phyloP scores from a whole-genome alignment of 2,888 invertebrate genomes.

The Alentia gelatinosa region DNA sequence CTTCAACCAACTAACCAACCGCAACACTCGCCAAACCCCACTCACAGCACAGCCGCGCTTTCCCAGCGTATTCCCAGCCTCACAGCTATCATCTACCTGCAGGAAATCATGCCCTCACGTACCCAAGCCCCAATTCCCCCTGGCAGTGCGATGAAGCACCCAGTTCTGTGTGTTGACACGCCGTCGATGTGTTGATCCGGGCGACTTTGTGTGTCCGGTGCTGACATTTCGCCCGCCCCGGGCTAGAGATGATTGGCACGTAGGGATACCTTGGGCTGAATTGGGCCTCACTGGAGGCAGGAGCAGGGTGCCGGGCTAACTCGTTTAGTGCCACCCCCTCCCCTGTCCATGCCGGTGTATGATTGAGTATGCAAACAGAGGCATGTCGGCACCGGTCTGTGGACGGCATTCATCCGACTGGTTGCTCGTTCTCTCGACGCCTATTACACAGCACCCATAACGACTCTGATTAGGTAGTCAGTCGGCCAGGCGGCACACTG shows the following conservation, averaged over 20 bases:
- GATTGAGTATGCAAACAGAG: slow-evolving; percentile 10
- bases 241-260: neutral
- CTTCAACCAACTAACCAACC: no score
- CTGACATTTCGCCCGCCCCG: neutral
- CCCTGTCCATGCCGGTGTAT: no score
- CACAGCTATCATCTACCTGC: no score
- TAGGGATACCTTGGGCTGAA: neutral
- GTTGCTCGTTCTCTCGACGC: neutral
- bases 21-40: no score
- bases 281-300: neutral
- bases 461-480: neutral
- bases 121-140: neutral
- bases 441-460: neutral
- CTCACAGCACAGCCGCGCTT: no score
- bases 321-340: neutral
- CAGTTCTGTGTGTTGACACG: neutral
- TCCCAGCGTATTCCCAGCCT: no score
- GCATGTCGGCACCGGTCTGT: neutral
- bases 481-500: neutral
- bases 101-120: no score
- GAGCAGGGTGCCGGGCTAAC: neutral
- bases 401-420: neutral
- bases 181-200: neutral
- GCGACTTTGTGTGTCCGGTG: neutral
- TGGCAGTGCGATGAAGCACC: neutral